Percentiles rank a stretch among this genome's conserved stretches.
phyloP scores from a whole-genome alignment of 2,797 vertebrate genomes.

The Novumbra hubbsi region DNA sequence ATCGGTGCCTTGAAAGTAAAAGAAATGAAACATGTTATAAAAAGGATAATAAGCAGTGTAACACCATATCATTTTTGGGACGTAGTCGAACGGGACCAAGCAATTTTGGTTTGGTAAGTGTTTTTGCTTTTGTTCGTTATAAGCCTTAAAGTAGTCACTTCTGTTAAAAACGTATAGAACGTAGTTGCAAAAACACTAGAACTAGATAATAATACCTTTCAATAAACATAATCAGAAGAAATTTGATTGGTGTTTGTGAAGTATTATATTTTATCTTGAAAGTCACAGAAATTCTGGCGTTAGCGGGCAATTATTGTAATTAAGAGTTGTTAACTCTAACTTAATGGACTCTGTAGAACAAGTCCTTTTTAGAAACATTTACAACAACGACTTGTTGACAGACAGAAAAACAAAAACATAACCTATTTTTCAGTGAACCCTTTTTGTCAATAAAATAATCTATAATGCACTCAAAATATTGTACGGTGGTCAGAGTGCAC shows the following conservation, averaged over 20 bases:
- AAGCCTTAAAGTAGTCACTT: no score
- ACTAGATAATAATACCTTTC: not conserved
- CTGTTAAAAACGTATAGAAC: no score
- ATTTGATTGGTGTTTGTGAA: not conserved
- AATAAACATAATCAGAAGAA: not conserved
- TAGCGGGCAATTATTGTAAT: not conserved
- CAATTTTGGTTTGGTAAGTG: conserved; percentile 15
- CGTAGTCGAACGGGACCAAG: conserved; percentile 4
- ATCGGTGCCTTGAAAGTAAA: not conserved
- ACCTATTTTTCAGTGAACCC: not conserved
- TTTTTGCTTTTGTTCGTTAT: not conserved
- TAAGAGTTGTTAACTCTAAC: not conserved
- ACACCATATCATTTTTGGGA: not conserved
- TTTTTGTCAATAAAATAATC: conserved; percentile 8
- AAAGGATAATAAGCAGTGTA: not conserved
- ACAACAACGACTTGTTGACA: not conserved
- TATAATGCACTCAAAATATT: not conserved
- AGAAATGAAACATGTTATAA: not conserved
- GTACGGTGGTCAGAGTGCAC: conserved; percentile 61
- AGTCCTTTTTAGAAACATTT: not conserved
- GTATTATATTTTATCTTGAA: not conserved
- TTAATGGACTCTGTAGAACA: not conserved
- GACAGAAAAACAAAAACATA: not conserved
- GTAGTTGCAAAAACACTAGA: not conserved
- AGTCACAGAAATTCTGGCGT: not conserved